Evolutionary conservation across 1,140 invertebrate genomes (phyloP).

Genomic region (Eurytemora carolleeae): DNA sequence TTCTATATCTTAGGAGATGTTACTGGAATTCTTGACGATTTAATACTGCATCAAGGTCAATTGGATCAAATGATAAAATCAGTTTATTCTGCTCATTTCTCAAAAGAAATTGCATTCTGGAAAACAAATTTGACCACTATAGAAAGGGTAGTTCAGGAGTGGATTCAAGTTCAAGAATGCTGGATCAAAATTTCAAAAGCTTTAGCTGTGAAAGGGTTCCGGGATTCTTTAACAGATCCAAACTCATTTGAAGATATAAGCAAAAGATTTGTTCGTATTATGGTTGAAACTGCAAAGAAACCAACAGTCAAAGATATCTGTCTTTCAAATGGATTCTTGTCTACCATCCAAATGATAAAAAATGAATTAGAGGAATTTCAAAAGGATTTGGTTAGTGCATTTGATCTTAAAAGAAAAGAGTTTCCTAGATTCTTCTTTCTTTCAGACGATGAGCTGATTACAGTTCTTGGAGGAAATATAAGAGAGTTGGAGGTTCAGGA

Average conservation of each 20-base stretch:
- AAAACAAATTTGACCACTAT: not conserved
- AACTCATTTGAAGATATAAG: not conserved
- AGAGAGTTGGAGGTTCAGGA: not conserved
- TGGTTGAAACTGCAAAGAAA: not conserved
- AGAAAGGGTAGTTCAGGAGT: not conserved
- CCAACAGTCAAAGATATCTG: not conserved
- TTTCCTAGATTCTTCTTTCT: slow-evolving; percentile 1
- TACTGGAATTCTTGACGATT: not conserved
- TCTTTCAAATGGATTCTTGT: not conserved
- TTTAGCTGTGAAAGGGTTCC: not conserved
- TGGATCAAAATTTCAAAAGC: not conserved
- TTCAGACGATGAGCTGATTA: not conserved
- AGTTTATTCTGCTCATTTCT: not conserved
- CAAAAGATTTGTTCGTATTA: not conserved
- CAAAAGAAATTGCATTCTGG: not conserved
- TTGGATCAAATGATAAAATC: not conserved
- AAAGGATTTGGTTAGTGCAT: not conserved
- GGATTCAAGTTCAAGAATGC: not conserved
- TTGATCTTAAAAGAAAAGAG: not conserved
- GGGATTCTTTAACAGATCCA: not conserved
- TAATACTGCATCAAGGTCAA: not conserved
- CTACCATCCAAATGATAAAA: not conserved
- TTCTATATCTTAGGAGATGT: not conserved
- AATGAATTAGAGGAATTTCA: not conserved
- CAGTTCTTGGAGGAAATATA: not conserved